Evolutionary conservation across 1,140 invertebrate genomes (phyloP).

Genomic region (Sinonovacula constricta): DNA sequence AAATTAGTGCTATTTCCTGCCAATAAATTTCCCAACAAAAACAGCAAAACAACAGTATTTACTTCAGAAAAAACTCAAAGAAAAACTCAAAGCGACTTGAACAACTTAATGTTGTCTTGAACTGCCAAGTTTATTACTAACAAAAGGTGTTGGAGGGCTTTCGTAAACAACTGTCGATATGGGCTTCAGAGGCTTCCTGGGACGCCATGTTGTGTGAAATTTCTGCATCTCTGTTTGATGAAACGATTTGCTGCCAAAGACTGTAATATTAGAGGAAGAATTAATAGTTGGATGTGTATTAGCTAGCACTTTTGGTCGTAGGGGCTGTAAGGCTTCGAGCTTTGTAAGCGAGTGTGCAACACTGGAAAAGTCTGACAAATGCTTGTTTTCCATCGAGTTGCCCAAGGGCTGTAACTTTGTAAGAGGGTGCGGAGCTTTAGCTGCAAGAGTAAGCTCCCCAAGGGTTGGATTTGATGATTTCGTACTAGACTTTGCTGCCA

Average conservation of each 20-base stretch:
- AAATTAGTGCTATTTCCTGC: no score
- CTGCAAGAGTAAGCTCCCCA: conserved; percentile 29
- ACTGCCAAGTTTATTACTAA: conserved; percentile 15
- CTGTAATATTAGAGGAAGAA: conserved; percentile 4
- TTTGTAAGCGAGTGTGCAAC: conserved; percentile 21
- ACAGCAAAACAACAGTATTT: no score
- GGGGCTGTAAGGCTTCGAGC: conserved; percentile 3
- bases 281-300: not conserved
- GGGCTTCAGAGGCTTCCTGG: conserved; percentile 43
- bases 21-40: no score
- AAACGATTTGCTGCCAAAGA: conserved; percentile 36
- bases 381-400: conserved; percentile 30
- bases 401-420: conserved; percentile 17
- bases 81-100: no score
- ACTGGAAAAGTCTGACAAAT: conserved; percentile 18
- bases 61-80: no score
- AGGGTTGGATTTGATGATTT: conserved; percentile 4
- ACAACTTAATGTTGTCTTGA: conserved; percentile 21
- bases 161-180: conserved; percentile 40
- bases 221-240: conserved; percentile 27
- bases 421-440: conserved; percentile 15
- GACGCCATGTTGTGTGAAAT: conserved; percentile 40
- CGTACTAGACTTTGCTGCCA: conserved; percentile 16
- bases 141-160: conserved; percentile 38
- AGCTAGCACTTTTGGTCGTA: conserved; percentile 15